These are phyloP conservation scores for Phataginus tricuspis DNA, from an alignment of 2,797 vertebrate species.

Conservation along the genomic window DNA sequence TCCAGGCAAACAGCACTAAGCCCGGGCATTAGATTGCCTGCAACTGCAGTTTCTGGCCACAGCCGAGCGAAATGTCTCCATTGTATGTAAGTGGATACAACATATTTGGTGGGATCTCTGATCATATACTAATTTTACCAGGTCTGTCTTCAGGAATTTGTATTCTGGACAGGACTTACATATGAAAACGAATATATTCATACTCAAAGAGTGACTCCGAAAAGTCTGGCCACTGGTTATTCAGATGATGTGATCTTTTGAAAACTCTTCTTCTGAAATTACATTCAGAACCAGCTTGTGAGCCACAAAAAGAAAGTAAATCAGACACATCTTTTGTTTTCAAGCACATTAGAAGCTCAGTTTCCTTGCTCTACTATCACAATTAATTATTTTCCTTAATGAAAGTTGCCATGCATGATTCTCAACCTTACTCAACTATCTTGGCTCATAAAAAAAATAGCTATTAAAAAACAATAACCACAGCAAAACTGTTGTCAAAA, in stretches of 20 bases:
- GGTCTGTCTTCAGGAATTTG: background rate
- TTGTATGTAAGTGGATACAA: accelerated
- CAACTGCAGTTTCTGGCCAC: background rate
- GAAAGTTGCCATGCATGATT: background rate
- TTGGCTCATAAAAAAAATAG: background rate
- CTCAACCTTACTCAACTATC: background rate
- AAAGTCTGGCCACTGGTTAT: background rate
- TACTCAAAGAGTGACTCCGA: background rate
- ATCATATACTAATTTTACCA: background rate
- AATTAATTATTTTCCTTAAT: background rate
- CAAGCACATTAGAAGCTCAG: background rate
- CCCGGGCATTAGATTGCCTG: background rate
- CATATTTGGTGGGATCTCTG: background rate
- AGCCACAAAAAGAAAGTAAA: background rate
- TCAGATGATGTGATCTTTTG: background rate
- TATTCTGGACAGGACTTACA: background rate
- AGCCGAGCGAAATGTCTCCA: background rate
- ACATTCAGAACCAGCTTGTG: background rate
- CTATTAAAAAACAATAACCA: background rate
- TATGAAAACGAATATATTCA: background rate
- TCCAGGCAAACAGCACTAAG: background rate
- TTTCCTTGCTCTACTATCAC: background rate
- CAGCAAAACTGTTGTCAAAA: background rate
- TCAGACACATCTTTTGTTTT: background rate
- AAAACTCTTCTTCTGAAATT: background rate